A percentile compares a stretch with the other conserved stretches of the same genome.
Conservation (phyloP, 2,888 invertebrate genomes). For the Dryococelus australis region DNA sequence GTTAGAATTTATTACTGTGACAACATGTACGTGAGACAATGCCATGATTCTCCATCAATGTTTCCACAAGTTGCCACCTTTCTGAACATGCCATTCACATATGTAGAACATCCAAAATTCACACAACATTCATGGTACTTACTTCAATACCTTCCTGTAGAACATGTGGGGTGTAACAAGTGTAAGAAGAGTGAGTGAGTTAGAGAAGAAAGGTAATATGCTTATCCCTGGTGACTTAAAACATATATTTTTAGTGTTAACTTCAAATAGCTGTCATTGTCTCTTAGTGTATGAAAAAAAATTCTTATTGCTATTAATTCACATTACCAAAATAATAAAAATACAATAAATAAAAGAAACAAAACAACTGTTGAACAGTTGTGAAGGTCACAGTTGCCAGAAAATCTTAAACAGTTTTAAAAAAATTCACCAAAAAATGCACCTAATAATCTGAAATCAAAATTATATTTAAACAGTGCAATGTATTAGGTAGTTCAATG, state of each 20-base stretch:
- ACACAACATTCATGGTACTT: constrained; percentile 47
- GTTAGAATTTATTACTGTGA: neutral
- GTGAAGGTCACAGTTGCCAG: too few species aligned
- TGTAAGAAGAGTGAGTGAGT: constrained; percentile 11
- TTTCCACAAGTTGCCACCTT: neutral
- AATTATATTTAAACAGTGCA: too few species aligned
- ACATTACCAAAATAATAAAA: too few species aligned
- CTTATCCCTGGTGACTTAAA: neutral
- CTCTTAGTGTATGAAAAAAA: neutral
- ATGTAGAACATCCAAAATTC: neutral
- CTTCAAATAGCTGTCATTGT: neutral
- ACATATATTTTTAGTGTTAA: neutral
- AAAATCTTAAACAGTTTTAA: too few species aligned
- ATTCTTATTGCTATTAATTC: too few species aligned
- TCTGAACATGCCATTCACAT: neutral
- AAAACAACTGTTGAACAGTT: too few species aligned
- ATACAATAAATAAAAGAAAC: too few species aligned
- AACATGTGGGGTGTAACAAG: constrained; percentile 13
- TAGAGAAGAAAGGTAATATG: neutral
- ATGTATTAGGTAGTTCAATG: too few species aligned
- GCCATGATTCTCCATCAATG: neutral
- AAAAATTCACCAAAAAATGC: too few species aligned
- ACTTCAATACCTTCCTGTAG: constrained; percentile 53
- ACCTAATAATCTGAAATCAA: too few species aligned
- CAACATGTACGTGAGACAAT: neutral